A percentile compares a stretch with the other conserved stretches of the same genome.
These are phyloP conservation scores for Gallinago undulata DNA, from an alignment of 2,113 vertebrate genomes.

Conservation along the genomic window DNA sequence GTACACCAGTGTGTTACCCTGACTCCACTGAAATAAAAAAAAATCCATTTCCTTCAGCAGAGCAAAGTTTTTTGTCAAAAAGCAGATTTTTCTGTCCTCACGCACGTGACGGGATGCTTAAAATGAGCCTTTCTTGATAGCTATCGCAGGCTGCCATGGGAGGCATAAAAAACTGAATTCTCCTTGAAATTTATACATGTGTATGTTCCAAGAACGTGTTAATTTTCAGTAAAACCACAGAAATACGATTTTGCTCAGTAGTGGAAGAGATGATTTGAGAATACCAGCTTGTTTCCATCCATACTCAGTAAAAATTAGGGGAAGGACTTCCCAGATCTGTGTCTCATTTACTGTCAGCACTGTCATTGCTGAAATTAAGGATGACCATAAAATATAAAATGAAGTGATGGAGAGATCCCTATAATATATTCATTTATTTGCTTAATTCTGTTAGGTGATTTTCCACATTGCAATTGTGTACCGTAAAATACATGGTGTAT, in stretches of 20 bases:
- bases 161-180: neutral
- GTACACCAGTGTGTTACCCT: neutral
- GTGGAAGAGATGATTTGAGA: too few relatives aligned
- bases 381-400: neutral
- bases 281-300: neutral
- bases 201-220: too few relatives aligned
- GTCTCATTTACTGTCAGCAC: neutral
- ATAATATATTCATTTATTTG: neutral
- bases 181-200: neutral
- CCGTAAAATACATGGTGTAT: neutral
- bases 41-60: neutral
- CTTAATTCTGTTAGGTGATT: neutral
- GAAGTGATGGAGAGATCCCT: neutral
- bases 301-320: neutral
- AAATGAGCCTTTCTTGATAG: neutral
- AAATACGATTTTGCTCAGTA: neutral
- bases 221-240: neutral
- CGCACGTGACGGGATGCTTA: rapidly evolving
- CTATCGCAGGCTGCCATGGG: neutral
- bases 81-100: neutral
- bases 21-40: neutral
- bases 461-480: rapidly evolving
- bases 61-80: neutral
- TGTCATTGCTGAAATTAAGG: neutral
- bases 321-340: neutral